These are phyloP conservation scores for Drosophila watanabei DNA, from an alignment of 1,140 invertebrate species.

Conservation along the genomic window DNA sequence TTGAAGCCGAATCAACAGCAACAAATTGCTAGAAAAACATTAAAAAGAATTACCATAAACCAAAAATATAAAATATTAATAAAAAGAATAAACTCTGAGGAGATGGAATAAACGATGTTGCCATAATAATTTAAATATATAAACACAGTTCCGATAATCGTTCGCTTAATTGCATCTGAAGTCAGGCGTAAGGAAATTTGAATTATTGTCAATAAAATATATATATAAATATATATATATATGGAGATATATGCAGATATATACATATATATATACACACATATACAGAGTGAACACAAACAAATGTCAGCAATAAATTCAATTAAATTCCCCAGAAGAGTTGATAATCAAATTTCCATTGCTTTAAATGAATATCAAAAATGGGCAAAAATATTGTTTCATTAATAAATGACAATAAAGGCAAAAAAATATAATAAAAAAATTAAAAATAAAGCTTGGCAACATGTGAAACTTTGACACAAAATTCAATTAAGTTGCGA, in stretches of 20 bases:
- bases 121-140: conserved; percentile 19
- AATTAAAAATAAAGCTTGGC: neutral
- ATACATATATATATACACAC: neutral
- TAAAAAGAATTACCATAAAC: conserved; percentile 34
- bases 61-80: neutral
- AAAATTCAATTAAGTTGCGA: conserved; percentile 33
- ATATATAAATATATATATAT: neutral
- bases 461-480: conserved; percentile 2
- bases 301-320: conserved; percentile 64
- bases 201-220: conserved; percentile 44
- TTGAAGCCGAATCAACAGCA: conserved; percentile 33
- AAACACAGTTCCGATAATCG: conserved; percentile 17
- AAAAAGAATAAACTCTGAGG: neutral
- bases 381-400: conserved; percentile 42
- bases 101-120: neutral
- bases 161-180: conserved; percentile 73
- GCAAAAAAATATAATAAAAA: neutral
- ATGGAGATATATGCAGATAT: too few species aligned
- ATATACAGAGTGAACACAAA: conserved; percentile 13
- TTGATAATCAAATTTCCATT: conserved; percentile 60
- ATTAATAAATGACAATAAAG: conserved; percentile 32
- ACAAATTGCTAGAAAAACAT: conserved; percentile 29
- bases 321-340: conserved; percentile 67
- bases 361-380: conserved; percentile 14
- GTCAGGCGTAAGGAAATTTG: conserved; percentile 65